These are phyloP conservation scores for Barbus barbus DNA, from an alignment of 2,113 vertebrate species.

Conservation along the genomic window DNA sequence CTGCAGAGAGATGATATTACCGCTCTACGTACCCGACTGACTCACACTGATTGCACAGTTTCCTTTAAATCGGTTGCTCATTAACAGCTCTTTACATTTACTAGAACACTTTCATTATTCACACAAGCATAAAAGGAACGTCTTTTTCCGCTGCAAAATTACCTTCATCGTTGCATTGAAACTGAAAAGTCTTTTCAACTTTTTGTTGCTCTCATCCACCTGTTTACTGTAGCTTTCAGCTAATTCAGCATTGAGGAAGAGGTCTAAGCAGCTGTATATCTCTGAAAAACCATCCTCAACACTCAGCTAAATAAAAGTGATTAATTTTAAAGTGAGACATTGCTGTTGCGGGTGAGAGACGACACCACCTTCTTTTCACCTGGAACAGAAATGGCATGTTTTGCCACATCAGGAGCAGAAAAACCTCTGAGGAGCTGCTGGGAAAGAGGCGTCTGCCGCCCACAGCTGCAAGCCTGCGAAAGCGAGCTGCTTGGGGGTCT, in stretches of 20 bases:
- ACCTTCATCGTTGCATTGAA: neutral
- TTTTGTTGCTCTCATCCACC: neutral
- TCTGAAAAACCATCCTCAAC: neutral
- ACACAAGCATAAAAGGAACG: constrained; percentile 1
- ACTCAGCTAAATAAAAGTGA: constrained; percentile 25
- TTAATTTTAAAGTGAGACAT: constrained; percentile 36
- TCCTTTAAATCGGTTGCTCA: constrained; percentile 12
- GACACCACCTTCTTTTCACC: constrained; percentile 21
- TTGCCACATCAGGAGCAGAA: constrained; percentile 49
- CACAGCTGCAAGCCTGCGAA: constrained; percentile 33
- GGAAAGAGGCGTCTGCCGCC: constrained; percentile 45
- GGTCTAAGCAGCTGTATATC: neutral
- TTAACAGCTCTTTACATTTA: constrained; percentile 42
- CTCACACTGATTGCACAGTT: constrained; percentile 1
- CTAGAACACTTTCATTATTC: constrained; percentile 24
- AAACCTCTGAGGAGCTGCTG: constrained; percentile 29
- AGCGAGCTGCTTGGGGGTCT: constrained; percentile 31
- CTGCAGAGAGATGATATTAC: constrained; percentile 35
- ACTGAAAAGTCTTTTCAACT: neutral
- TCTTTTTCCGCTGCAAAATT: neutral
- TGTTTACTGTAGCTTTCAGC: constrained; percentile 6
- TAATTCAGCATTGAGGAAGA: neutral
- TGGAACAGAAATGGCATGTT: constrained; percentile 39
- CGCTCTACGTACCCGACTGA: neutral
- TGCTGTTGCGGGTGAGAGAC: constrained; percentile 7